These are phyloP conservation scores for Coleophora flavipennella DNA, from an alignment of 2,888 invertebrate species.

Conservation along the genomic window DNA sequence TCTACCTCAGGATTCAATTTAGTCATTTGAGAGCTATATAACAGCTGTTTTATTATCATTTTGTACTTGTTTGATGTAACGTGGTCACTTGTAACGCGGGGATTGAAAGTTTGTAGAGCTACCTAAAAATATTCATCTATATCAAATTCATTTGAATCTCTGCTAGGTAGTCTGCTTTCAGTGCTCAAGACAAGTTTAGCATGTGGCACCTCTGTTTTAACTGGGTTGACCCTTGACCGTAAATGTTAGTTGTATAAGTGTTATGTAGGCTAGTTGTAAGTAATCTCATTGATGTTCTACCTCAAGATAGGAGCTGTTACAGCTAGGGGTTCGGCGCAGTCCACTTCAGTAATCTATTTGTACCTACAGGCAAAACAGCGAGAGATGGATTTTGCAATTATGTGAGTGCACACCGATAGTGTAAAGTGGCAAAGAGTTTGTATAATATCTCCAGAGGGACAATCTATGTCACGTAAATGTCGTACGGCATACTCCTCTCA, in stretches of 20 bases:
- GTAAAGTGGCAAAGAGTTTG: too few species aligned
- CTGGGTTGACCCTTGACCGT: constrained; percentile 53
- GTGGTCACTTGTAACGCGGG: constrained; percentile 15
- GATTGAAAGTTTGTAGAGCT: constrained; percentile 23
- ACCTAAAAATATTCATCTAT: constrained; percentile 15
- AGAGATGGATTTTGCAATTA: too few species aligned
- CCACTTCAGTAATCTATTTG: constrained; percentile 55
- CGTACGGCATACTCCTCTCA: too few species aligned
- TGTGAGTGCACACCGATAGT: too few species aligned
- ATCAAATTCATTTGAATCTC: constrained; percentile 61
- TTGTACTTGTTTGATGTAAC: constrained; percentile 21
- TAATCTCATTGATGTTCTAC: constrained; percentile 67
- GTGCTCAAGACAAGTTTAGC: constrained; percentile 37
- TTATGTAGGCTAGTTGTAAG: constrained; percentile 60
- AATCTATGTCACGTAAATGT: too few species aligned
- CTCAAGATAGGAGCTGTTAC: constrained; percentile 42
- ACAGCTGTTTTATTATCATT: constrained; percentile 23
- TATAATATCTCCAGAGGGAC: too few species aligned
- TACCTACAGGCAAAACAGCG: too few species aligned
- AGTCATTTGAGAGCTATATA: constrained; percentile 33
- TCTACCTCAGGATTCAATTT: constrained; percentile 71
- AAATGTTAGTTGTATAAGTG: constrained; percentile 49
- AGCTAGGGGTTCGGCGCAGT: constrained; percentile 49
- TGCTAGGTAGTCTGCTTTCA: constrained; percentile 56
- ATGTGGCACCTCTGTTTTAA: constrained; percentile 20